These are phyloP conservation scores for Glomeris maerens DNA, from an alignment of 1,140 invertebrate species.

Conservation along the genomic window DNA sequence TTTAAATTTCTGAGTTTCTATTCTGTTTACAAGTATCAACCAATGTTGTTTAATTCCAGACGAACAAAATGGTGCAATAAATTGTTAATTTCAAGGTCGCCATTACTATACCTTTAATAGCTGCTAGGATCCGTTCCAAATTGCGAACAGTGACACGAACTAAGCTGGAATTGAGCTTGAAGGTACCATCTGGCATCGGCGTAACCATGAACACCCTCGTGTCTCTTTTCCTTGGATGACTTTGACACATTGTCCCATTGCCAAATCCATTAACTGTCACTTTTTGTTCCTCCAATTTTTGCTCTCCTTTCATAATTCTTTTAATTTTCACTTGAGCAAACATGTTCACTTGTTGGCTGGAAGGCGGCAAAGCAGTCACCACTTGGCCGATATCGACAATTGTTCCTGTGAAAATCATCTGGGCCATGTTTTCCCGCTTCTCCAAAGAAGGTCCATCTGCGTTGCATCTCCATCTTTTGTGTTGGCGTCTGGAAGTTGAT, in stretches of 20 bases:
- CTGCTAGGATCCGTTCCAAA: constrained; percentile 52
- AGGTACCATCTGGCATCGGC: constrained; percentile 24
- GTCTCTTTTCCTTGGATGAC: constrained; percentile 39
- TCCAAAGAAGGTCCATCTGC: too few species aligned
- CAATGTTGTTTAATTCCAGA: too few species aligned
- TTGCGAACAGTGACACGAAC: constrained; percentile 51
- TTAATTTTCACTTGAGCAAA: constrained; percentile 38
- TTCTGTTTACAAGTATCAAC: too few species aligned
- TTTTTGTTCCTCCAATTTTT: constrained; percentile 20
- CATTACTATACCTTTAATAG: constrained; percentile 57
- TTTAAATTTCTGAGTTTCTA: too few species aligned
- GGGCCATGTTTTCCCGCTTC: too few species aligned
- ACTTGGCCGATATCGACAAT: constrained; percentile 20
- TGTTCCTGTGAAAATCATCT: constrained; percentile 25
- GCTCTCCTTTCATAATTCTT: constrained; percentile 46
- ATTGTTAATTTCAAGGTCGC: too few species aligned
- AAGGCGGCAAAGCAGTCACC: constrained; percentile 3
- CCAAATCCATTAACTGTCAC: constrained; percentile 3
- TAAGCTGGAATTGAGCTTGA: constrained; percentile 42
- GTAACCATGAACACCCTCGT: constrained; percentile 45
- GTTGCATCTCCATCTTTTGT: too few species aligned
- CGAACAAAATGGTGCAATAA: too few species aligned
- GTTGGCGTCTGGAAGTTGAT: too few species aligned
- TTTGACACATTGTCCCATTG: not conserved
- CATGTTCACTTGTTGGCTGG: constrained; percentile 16